These are phyloP conservation scores for Halictus ligatus DNA, from an alignment of 2,888 invertebrate genomes.

Conservation along the genomic window DNA sequence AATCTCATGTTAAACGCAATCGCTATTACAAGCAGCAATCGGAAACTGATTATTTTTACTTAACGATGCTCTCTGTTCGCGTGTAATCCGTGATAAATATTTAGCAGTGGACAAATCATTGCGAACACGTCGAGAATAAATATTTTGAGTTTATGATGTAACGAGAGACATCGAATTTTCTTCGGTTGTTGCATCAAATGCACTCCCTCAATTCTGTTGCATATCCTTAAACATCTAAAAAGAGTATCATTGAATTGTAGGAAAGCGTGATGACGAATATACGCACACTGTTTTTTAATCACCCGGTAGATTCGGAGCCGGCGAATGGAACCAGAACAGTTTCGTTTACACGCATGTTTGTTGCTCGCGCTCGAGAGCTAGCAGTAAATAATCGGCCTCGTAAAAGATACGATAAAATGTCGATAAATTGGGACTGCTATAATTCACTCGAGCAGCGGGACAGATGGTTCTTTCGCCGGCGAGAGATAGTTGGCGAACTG, in stretches of 20 bases:
- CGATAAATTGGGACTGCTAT: constrained; percentile 2
- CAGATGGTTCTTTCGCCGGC: background rate
- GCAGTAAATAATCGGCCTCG: background rate
- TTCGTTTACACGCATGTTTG: background rate
- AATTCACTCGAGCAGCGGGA: background rate
- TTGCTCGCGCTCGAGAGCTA: background rate
- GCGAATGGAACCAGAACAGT: background rate
- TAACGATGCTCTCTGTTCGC: background rate
- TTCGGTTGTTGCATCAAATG: too few relatives aligned
- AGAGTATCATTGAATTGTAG: too few relatives aligned
- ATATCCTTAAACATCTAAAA: too few relatives aligned
- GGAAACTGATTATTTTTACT: background rate
- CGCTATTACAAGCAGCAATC: background rate
- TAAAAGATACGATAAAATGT: constrained; percentile 15
- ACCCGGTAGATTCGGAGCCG: background rate
- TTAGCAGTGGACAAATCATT: background rate
- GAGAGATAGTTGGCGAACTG: constrained; percentile 4
- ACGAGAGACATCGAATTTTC: background rate
- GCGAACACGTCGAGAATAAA: background rate
- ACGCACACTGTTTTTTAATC: background rate
- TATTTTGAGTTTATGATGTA: background rate
- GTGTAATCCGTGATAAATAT: background rate
- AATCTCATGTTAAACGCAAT: background rate
- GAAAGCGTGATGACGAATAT: too few relatives aligned
- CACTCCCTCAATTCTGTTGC: too few relatives aligned